These are phyloP conservation scores for Philhelius pedissequus DNA, from an alignment of 2,888 invertebrate genomes.

Conservation along the genomic window DNA sequence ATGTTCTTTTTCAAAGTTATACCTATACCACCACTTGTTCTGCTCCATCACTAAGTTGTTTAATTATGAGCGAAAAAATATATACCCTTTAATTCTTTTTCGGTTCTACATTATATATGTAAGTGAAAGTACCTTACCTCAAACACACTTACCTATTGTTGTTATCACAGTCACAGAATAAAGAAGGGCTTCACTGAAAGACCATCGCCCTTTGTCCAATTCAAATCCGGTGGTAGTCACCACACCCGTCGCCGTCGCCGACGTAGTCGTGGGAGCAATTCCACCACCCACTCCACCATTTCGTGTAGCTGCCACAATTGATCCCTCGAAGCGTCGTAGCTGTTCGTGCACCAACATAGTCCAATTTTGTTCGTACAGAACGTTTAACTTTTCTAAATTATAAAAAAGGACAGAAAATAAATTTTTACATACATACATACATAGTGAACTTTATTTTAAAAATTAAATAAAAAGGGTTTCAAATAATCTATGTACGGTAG, in stretches of 20 bases:
- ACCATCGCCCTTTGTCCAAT: conserved; percentile 81
- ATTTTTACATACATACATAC: background rate
- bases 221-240: conserved; percentile 75
- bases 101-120: background rate
- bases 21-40: background rate
- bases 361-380: conserved; percentile 91
- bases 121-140: background rate
- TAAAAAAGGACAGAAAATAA: conserved; percentile 26
- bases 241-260: conserved; percentile 27
- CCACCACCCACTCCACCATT: conserved; percentile 75
- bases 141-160: conserved; percentile 87
- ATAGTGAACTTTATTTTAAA: conserved; percentile 1
- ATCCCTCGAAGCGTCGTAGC: conserved; percentile 88
- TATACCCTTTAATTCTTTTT: background rate
- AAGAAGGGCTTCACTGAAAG: conserved; percentile 89
- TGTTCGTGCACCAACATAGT: conserved; percentile 88
- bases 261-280: background rate
- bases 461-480: conserved; percentile 32
- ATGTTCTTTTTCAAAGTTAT: background rate
- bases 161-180: conserved; percentile 93
- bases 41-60: background rate
- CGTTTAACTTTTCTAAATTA: conserved; percentile 86
- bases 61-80: background rate
- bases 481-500: conserved; percentile 4
- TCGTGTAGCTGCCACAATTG: conserved; percentile 87